Evolutionary conservation across 2,113 vertebrate genomes (phyloP).

Genomic region (Labeo catla): DNA sequence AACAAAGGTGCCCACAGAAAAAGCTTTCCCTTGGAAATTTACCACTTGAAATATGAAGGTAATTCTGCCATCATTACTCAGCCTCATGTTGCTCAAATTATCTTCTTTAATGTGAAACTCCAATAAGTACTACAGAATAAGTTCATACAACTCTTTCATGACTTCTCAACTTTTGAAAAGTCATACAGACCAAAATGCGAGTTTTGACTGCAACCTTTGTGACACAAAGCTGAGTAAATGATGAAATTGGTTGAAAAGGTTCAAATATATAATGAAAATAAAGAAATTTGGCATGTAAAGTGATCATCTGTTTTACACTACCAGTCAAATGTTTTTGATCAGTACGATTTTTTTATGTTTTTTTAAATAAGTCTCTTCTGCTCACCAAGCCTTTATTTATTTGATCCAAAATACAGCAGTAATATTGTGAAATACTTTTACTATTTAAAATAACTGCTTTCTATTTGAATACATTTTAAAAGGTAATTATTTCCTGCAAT

Average conservation of each 20-base stretch:
- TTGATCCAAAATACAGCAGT: too few species aligned
- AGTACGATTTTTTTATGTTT: too few species aligned
- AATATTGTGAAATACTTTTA: too few species aligned
- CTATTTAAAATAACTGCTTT: too few species aligned
- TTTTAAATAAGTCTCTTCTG: too few species aligned
- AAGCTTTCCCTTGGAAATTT: background rate
- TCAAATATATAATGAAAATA: background rate
- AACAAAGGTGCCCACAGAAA: background rate
- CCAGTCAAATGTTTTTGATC: too few species aligned
- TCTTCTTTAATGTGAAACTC: background rate
- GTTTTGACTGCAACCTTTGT: background rate
- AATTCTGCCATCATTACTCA: background rate
- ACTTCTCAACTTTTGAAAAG: background rate
- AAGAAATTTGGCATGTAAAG: background rate
- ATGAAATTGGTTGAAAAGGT: background rate
- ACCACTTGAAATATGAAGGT: slow-evolving; percentile 4
- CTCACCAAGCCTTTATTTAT: too few species aligned
- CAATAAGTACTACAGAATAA: background rate
- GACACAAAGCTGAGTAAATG: background rate
- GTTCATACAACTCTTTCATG: background rate
- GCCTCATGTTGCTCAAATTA: background rate
- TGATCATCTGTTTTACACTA: background rate
- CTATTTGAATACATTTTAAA: too few species aligned
- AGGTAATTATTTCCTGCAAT: too few species aligned
- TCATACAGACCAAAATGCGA: background rate